These are phyloP conservation scores for Opisthocomus hoazin DNA, from an alignment of 2,113 vertebrate genomes.

Conservation along the genomic window DNA sequence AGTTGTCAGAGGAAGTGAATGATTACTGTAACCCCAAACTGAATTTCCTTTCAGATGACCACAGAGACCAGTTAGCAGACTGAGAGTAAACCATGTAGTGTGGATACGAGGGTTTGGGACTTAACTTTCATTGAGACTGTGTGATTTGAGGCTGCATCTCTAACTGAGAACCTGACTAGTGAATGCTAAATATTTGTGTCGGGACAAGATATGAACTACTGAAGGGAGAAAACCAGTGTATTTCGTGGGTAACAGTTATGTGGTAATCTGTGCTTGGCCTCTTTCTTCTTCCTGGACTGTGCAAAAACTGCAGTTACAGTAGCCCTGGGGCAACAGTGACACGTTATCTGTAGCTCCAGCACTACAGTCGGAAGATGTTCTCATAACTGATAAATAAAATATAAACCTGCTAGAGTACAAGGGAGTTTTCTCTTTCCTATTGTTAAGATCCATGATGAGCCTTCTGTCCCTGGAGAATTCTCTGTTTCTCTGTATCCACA, in stretches of 20 bases:
- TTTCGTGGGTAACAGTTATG: neutral
- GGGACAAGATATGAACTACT: neutral
- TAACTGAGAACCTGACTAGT: neutral
- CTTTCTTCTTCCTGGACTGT: neutral
- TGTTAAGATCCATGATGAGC: neutral
- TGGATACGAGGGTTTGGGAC: neutral
- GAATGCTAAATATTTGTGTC: neutral
- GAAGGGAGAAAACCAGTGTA: neutral
- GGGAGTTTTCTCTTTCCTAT: neutral
- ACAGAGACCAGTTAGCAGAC: neutral
- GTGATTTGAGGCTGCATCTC: neutral
- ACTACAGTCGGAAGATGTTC: neutral
- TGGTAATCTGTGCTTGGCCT: neutral
- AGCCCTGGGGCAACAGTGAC: neutral
- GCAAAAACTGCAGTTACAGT: neutral
- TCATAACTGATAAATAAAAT: neutral
- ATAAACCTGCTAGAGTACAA: neutral
- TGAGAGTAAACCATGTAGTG: neutral
- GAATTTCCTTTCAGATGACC: neutral
- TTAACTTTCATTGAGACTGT: neutral
- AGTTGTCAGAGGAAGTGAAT: neutral
- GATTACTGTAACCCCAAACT: neutral
- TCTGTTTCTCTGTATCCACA: neutral
- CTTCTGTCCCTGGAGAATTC: neutral
- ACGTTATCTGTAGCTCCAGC: neutral